Evolutionary conservation across 2,888 invertebrate species (phyloP).

Genomic region (Empis livida): DNA sequence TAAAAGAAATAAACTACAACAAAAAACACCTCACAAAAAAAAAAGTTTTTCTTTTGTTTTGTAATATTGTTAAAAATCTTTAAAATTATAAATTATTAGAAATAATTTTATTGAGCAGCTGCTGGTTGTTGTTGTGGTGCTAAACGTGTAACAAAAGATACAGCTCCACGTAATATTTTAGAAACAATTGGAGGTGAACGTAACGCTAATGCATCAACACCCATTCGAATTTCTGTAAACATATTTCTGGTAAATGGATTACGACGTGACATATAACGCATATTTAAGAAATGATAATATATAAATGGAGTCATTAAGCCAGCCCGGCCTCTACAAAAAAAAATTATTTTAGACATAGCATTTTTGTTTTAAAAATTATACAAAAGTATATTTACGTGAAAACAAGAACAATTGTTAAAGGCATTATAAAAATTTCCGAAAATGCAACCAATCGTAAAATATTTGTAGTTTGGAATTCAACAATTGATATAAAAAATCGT

Average conservation of each 20-base stretch:
- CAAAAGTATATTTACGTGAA: slow-evolving; percentile 52
- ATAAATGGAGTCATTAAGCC: slow-evolving; percentile 86
- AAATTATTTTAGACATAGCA: slow-evolving; percentile 6
- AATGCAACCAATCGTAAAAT: slow-evolving; percentile 84
- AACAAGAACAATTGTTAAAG: slow-evolving; percentile 63
- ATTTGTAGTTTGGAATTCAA: slow-evolving; percentile 81
- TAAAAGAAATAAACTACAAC: no score
- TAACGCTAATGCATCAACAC: slow-evolving; percentile 56
- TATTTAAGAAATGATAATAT: slow-evolving; percentile 90
- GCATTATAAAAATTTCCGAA: slow-evolving; percentile 87
- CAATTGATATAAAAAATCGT: slow-evolving; percentile 69
- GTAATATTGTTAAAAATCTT: no score
- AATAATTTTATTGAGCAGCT: slow-evolving; percentile 12
- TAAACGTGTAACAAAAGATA: slow-evolving; percentile 61
- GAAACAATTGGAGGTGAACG: slow-evolving; percentile 54
- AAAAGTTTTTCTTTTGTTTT: no score
- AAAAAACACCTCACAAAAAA: no score
- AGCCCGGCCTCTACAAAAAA: slow-evolving; percentile 70
- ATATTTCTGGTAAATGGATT: slow-evolving; percentile 93
- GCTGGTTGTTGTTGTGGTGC: slow-evolving; percentile 48
- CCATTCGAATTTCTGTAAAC: slow-evolving; percentile 73
- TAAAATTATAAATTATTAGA: no score
- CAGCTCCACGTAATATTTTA: slow-evolving; percentile 43
- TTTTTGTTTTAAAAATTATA: slow-evolving; percentile 5
- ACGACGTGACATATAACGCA: slow-evolving; percentile 85